Evolutionary conservation across 2,888 invertebrate species (phyloP), one percentile per base, ranked within the genome.

Genomic region (Oxyteleia sp.): DNA sequence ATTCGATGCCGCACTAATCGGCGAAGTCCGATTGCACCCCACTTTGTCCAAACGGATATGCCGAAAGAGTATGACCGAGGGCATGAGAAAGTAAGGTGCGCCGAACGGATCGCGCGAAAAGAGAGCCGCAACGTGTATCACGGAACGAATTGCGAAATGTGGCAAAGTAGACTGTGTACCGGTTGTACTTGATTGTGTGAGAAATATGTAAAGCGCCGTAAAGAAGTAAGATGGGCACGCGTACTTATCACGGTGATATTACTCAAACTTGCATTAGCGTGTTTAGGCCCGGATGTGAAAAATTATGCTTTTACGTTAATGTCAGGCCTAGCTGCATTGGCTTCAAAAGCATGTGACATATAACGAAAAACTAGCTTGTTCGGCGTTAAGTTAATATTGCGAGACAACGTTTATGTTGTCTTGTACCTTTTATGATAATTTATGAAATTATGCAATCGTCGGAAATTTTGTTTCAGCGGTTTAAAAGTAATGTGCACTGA

Each of bases 51-150:
- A 59, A 68, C 68, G 63, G 81, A 82, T 75, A 82, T 57, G 69
- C 69, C 81, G 69, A 85, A 84, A 82, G 84, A 84, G 55, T 84
- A 74, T 78, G 61, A 64, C 74, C 57, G 83, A 80, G 85, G 85
- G 83, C 83, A 85, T 85, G 83, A 78, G 83, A 85, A 83, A 83
- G 85, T 81, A 80, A 81, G 81, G 66, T 81, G 81, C 69, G 81
- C 68, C 78, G 74, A 51, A 53, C 64, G 66, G 59, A 66, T 81
- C 59, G 72, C 64, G 79, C 75, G 82, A 66, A 66, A 79, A 82
- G 76, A 75, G 66, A 75, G 69, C 66, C 45, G 80, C 57, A 76
- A 72, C 76, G 49, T 82, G 82, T 82, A 71, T 53, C 82, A 59
- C 49, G 69, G 57, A 35, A 64, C 55, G 49, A 45, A 78, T 80